Base-by-base conservation (phyloP, 2,888 invertebrate genomes). In the Linyphia triangularis region DNA sequence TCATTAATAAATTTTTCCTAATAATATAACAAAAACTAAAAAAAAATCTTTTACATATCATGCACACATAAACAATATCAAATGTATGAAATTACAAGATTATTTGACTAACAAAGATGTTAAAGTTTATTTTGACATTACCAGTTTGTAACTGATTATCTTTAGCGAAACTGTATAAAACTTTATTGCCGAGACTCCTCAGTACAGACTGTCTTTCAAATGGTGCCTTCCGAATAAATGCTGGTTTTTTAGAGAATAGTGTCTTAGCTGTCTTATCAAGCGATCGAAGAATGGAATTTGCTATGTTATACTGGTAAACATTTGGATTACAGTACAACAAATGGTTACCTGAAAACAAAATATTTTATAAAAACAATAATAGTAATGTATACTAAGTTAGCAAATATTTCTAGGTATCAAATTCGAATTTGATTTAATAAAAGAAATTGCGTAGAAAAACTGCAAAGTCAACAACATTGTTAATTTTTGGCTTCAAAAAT, bases 331-430 rank as follows among this genome's bases (percentile, higher is more conserved):
- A 67, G 22, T 33, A 88, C 16, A 83, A 30, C 51, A 88, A 19
- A 30, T 88, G 84, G 5, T 83, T 67, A 19, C 83, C 88, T 88
- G 43, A 79, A 75, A 75, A 16, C 16, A 0, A 43, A 70, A 57
- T 33, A n/a, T n/a, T n/a, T n/a, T n/a, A n/a, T n/a, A n/a, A n/a
- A n/a, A n/a, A n/a, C n/a, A n/a, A n/a, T n/a, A n/a, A n/a, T n/a
- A n/a, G n/a, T n/a, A n/a, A n/a, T n/a, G n/a, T n/a, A n/a, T n/a
- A n/a, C n/a, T n/a, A n/a, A n/a, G n/a, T n/a, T n/a, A n/a, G n/a
- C n/a, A n/a, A n/a, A n/a, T n/a, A n/a, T n/a, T n/a, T n/a, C n/a
- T n/a, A n/a, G n/a, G n/a, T n/a, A n/a, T n/a, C n/a, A n/a, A n/a
- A n/a, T n/a, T n/a, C n/a, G n/a, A n/a, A n/a, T n/a, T n/a, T n/a